Evolutionary conservation across 2,113 vertebrate genomes (phyloP), one percentile per base, ranked within the genome.

Genomic region (Triplophysa dalaica): DNA sequence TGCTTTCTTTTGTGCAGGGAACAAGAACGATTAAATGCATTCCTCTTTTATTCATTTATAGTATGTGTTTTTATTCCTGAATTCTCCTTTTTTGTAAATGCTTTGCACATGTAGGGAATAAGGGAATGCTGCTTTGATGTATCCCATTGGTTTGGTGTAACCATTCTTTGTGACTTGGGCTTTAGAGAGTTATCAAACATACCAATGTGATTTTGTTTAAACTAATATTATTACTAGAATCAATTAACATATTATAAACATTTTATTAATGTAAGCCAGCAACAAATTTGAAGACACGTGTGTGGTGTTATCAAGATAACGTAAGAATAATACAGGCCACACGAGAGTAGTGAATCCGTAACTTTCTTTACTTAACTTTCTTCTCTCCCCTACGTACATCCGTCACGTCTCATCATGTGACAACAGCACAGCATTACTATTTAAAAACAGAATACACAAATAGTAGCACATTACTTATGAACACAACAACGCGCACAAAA

Each of bases 11-110:
- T n/a, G n/a, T 33, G 8, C 14, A 24, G 66, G 66, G 38, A 29
- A 29, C 48, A 24, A 29, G 17, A 61, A 67, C 70, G 80, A 64
- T 81, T 81, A 64, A 43, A 77, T 45, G 29, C 75, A 82, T 78
- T 78, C 81, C 69, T 52, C 61, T 21, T 78, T 50, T 38, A 38
- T 50, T 72, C 4, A 73, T 60, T 73, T 61, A 38, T 0, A 38
- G 33, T 38, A 56, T 78, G n/a, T 52, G 24, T 9, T 68, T 64
- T 74, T 64, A 82, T 60, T 33, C 41, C 33, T 60, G 38, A 78
- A 78, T 77, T 78, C 50, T 58, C 4, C 3, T 9, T 14, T 78
- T 16, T 68, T 48, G 16, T 50, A 52, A 70, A 70, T 56, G 26
- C 50, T 38, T 38, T n/a, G 69, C 69, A 56, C 19, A 14, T 72